Conservation (phyloP, 2,888 invertebrate species). For the Drosophila atripex region DNA sequence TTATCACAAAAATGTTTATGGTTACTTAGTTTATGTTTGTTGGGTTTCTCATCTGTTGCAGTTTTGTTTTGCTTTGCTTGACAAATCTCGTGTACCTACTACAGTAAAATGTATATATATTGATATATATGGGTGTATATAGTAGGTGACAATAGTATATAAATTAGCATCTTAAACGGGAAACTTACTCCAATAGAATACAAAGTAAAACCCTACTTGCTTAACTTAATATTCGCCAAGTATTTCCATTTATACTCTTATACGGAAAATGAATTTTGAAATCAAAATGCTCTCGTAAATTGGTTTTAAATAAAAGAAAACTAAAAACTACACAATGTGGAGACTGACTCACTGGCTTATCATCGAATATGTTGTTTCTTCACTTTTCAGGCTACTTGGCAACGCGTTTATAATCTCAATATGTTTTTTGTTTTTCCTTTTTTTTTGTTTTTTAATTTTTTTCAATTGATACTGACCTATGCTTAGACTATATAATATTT, state of each 20-base stretch:
- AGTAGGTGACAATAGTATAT: constrained; percentile 25
- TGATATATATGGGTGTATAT: constrained; percentile 17
- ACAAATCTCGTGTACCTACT: constrained; percentile 35
- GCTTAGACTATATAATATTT: constrained; percentile 63
- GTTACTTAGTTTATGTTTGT: constrained; percentile 64
- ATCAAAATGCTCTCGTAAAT: constrained; percentile 39
- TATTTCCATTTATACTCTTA: constrained; percentile 35
- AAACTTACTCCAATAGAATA: constrained; percentile 33
- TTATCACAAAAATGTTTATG: constrained; percentile 76
- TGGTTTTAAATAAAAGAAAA: constrained; percentile 15
- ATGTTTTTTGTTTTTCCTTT: constrained; percentile 58
- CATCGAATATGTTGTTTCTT: constrained; percentile 20
- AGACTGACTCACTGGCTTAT: constrained; percentile 31
- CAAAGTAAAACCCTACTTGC: constrained; percentile 26
- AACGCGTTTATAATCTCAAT: constrained; percentile 69
- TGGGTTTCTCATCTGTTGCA: constrained; percentile 32
- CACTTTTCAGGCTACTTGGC: constrained; percentile 61
- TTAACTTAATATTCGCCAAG: constrained; percentile 75
- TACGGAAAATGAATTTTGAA: constrained; percentile 36
- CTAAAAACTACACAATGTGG: constrained; percentile 19
- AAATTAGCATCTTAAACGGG: constrained; percentile 26
- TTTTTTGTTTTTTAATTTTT: constrained; percentile 46
- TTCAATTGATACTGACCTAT: constrained; percentile 68
- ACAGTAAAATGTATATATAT: constrained; percentile 40
- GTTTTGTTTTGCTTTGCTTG: constrained; percentile 42